phyloP scores from a whole-genome alignment of 2,797 vertebrate species.

The Pangasius djambal region DNA sequence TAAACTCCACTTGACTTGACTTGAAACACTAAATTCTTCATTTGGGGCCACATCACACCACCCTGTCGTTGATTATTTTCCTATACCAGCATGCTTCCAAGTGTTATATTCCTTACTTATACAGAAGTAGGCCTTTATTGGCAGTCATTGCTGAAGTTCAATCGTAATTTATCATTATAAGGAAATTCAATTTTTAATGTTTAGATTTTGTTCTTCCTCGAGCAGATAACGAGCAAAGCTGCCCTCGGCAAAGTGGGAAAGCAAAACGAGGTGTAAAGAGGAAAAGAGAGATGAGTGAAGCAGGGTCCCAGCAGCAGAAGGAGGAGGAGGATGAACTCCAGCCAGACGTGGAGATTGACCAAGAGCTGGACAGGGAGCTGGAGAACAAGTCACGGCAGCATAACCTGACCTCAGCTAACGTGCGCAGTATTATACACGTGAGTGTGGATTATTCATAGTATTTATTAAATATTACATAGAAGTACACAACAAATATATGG shows the following conservation, averaged over 20 bases:
- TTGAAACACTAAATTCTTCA: background rate
- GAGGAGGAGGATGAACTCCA: slow-evolving; percentile 54
- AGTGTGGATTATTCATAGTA: slow-evolving; percentile 61
- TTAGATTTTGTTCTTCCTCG: background rate
- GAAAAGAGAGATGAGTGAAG: slow-evolving; percentile 46
- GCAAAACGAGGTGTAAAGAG: slow-evolving; percentile 42
- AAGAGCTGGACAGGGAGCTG: slow-evolving; percentile 84
- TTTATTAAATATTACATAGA: background rate
- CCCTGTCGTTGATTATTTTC: background rate
- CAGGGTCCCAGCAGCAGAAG: slow-evolving; percentile 58
- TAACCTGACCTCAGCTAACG: slow-evolving; percentile 90
- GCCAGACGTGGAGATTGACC: slow-evolving; percentile 82
- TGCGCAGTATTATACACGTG: slow-evolving; percentile 93
- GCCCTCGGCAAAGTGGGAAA: slow-evolving; percentile 24
- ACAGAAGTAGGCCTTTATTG: background rate
- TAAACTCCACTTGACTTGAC: no score
- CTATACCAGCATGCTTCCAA: background rate
- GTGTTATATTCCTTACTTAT: background rate
- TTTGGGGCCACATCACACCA: background rate
- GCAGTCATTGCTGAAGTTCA: background rate
- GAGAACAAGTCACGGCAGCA: slow-evolving; percentile 93
- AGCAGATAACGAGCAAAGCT: slow-evolving; percentile 39
- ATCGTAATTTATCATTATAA: background rate
- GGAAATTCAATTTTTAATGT: background rate
- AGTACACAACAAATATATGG: no score